These are phyloP conservation scores for Oryzias javanicus DNA, from an alignment of 2,113 vertebrate genomes.

Conservation along the genomic window DNA sequence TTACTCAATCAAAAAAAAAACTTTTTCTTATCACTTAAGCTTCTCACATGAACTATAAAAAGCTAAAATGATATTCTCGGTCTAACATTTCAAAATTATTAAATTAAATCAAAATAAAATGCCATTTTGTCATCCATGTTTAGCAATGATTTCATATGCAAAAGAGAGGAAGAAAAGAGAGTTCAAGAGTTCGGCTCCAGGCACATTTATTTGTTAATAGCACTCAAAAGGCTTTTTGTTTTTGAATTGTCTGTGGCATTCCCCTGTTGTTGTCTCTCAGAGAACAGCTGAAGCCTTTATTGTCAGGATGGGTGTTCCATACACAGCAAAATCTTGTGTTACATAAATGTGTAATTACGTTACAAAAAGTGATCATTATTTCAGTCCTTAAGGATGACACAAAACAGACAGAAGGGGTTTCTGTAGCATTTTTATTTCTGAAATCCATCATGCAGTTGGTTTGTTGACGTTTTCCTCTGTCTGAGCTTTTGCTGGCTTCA, in stretches of 20 bases:
- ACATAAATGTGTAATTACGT: neutral
- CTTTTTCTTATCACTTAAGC: too few relatives aligned
- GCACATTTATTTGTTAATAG: conserved; percentile 42
- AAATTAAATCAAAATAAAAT: neutral
- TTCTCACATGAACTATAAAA: too few relatives aligned
- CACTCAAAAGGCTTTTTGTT: conserved; percentile 28
- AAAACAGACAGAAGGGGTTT: conserved; percentile 5
- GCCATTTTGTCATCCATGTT: neutral
- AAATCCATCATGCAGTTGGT: conserved; percentile 24
- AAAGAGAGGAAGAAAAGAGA: conserved; percentile 17
- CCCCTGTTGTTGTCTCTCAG: conserved; percentile 20
- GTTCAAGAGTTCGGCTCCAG: conserved; percentile 26
- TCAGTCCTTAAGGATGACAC: neutral
- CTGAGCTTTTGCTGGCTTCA: conserved; percentile 22
- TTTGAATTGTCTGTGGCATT: conserved; percentile 4
- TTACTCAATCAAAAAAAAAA: too few relatives aligned
- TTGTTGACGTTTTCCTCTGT: neutral
- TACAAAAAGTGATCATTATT: neutral
- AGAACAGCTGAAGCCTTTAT: neutral
- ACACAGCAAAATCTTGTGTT: neutral
- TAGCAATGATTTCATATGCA: neutral
- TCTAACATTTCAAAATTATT: too few relatives aligned
- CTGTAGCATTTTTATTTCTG: conserved; percentile 43
- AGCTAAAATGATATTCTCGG: too few relatives aligned
- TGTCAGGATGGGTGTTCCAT: neutral